A percentile compares a stretch with the other conserved stretches of the same genome.
Evolutionary conservation across 2,888 invertebrate genomes (phyloP).

Genomic region (Patella ulyssiponensis): DNA sequence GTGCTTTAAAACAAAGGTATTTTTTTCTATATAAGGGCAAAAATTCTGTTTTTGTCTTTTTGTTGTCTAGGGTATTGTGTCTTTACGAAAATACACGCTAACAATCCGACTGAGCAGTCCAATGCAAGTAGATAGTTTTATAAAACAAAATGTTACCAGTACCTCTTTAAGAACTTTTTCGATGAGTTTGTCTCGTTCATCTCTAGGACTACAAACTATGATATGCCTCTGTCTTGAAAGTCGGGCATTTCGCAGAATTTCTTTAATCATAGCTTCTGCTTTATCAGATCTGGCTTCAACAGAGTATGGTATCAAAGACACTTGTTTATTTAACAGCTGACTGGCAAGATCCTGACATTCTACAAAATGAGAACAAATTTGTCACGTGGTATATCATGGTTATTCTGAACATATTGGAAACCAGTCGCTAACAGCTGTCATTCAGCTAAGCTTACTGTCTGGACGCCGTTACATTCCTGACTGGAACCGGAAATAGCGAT

Average conservation of each 20-base stretch:
- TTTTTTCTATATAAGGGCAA: too few relatives aligned
- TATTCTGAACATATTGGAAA: too few relatives aligned
- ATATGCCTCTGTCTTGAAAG: constrained; percentile 49
- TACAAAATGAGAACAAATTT: constrained; percentile 29
- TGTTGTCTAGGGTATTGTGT: not conserved
- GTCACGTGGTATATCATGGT: too few relatives aligned
- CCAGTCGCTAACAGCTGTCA: too few relatives aligned
- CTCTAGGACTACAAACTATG: constrained; percentile 62
- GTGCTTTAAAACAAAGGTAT: too few relatives aligned
- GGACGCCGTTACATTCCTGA: too few relatives aligned
- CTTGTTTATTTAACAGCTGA: constrained; percentile 55
- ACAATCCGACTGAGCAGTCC: constrained; percentile 12
- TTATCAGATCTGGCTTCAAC: constrained; percentile 37
- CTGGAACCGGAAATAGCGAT: too few relatives aligned
- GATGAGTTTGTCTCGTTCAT: constrained; percentile 54
- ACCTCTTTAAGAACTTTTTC: constrained; percentile 51
- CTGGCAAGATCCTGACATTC: constrained; percentile 58
- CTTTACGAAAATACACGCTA: not conserved
- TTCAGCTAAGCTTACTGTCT: too few relatives aligned
- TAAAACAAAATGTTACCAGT: not conserved
- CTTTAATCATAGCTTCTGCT: constrained; percentile 40
- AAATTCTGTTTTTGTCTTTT: too few relatives aligned
- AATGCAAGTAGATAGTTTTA: not conserved
- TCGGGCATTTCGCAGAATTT: constrained; percentile 53
- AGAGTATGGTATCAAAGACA: constrained; percentile 60